Base-by-base conservation (phyloP, 2,888 invertebrate species). In the Macaria notata region DNA sequence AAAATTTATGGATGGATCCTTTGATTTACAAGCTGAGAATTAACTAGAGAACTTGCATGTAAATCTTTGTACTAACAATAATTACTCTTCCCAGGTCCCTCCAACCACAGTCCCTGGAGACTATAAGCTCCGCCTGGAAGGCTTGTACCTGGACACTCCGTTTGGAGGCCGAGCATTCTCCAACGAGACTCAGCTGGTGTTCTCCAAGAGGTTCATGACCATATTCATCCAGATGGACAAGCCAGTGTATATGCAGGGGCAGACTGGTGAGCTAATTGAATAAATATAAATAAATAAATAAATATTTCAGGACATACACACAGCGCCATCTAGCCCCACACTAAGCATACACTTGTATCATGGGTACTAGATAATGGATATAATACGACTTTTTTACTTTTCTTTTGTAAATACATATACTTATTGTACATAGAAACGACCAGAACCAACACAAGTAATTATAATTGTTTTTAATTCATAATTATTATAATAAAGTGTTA, bases 181-280 rank as follows among this genome's bases (percentile, higher is more conserved):
- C 46, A 98, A 99, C 76, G 98, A 98, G 79, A 97, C 98, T 0
- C 90, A 94, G 58, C 92, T 99, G 9, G 92, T 93, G 1, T 99
- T 98, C 87, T 97, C 97, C 0, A 95, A 95, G 70, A 93, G 98
- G 42, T 97, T 98, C 49, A 97, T 98, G 95, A 98, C 98, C 0
- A 97, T 98, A 63, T 98, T 98, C 80, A 96, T 99, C 67, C 98
- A 98, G 85, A 94, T 97, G 72, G 98, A 98, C 81, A 98, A 98
- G 78, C 98, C 98, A 0, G 94, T 98, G 4, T 99, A 99, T 77
- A 98, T 95, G 94, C 98, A 98, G 83, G 95, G 96, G 4, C 97
- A 98, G 83, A 96, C 93, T 56, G 94, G 95, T 95, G 78, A 81
- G 79, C 8, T 8, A 29, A 30, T 19, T 52, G 31, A 9, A 38